phyloP scores from a whole-genome alignment of 2,797 vertebrate genomes.

The Echeneis naucrates region DNA sequence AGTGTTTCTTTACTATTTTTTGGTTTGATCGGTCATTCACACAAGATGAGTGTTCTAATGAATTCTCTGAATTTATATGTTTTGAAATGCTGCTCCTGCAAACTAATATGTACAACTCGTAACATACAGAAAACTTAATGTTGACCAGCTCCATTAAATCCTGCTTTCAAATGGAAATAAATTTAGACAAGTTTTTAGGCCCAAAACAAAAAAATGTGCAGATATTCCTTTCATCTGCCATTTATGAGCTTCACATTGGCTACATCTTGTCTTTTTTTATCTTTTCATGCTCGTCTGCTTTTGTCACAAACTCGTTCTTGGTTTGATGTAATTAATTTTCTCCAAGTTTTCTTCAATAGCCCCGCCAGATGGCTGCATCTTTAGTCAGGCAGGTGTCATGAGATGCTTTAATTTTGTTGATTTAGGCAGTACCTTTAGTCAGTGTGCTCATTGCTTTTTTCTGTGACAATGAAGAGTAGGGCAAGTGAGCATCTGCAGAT shows the following conservation, averaged over 20 bases:
- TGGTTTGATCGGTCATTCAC: neutral
- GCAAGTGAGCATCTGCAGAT: neutral
- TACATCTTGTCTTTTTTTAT: neutral
- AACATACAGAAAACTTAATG: neutral
- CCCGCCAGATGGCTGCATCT: neutral
- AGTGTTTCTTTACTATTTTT: neutral
- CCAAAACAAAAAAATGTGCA: neutral
- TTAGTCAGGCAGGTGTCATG: neutral
- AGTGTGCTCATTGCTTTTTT: neutral
- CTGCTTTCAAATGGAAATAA: conserved; percentile 1
- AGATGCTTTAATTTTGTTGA: neutral
- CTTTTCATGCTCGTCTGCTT: neutral
- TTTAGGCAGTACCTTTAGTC: neutral
- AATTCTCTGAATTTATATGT: conserved; percentile 2
- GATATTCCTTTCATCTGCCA: conserved; percentile 3
- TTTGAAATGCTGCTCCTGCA: conserved; percentile 11
- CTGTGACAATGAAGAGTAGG: neutral
- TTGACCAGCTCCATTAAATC: conserved; percentile 5
- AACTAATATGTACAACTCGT: neutral
- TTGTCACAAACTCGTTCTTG: neutral
- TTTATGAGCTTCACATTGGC: conserved; percentile 13
- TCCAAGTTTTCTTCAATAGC: neutral
- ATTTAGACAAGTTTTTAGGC: neutral
- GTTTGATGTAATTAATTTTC: conserved; percentile 1
- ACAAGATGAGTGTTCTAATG: neutral